These are phyloP conservation scores for Lemur catta DNA, from an alignment of 2,797 vertebrate species.

Conservation along the genomic window DNA sequence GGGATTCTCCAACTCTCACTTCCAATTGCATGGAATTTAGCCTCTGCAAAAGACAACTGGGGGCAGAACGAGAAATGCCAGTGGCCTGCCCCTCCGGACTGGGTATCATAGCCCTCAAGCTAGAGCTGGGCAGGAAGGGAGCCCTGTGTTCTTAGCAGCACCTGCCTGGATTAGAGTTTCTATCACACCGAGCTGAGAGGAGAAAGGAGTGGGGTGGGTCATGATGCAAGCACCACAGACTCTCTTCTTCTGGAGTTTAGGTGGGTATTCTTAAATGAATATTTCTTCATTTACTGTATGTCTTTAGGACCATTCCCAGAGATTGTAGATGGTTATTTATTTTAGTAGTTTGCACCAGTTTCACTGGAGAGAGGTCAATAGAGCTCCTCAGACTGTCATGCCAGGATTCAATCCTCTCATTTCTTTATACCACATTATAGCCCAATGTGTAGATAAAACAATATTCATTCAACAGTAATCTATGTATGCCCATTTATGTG, in stretches of 20 bases:
- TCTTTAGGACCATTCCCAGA: neutral
- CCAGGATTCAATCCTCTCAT: neutral
- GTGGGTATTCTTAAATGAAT: neutral
- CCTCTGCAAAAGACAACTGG: neutral
- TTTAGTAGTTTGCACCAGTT: neutral
- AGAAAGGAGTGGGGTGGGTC: neutral
- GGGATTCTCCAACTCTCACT: neutral
- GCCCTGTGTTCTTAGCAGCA: too few species aligned
- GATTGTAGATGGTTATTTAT: neutral
- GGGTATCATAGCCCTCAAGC: neutral
- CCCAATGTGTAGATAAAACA: neutral
- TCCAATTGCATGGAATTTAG: neutral
- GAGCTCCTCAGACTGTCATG: neutral
- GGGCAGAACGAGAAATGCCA: neutral
- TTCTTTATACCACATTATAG: neutral
- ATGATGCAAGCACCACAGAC: neutral
- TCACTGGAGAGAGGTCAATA: neutral
- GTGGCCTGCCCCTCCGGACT: neutral
- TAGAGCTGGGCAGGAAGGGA: neutral
- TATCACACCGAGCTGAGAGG: neutral
- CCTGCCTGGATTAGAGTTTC: neutral
- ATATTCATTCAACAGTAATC: neutral
- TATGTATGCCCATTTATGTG: neutral
- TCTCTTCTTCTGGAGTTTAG: neutral
- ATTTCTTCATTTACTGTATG: neutral